A percentile compares a stretch with the other conserved stretches of the same genome.
These are phyloP conservation scores for Protophormia terraenovae DNA, from an alignment of 2,888 invertebrate genomes.

Conservation along the genomic window DNA sequence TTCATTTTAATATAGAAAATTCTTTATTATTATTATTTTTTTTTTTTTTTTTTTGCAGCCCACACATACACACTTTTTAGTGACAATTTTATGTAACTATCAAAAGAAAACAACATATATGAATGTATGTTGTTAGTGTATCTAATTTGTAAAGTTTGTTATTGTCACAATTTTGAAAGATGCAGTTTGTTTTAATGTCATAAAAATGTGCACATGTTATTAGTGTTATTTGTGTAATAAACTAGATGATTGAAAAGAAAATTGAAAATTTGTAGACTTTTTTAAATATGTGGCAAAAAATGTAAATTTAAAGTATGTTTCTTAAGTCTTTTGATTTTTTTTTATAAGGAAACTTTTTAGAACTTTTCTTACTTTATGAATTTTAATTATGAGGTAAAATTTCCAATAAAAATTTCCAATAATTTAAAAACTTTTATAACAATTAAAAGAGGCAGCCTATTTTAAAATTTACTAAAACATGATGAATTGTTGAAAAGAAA, in stretches of 20 bases:
- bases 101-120: not conserved
- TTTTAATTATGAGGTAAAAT: too few species aligned
- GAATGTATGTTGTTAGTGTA: not conserved
- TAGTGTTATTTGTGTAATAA: not conserved
- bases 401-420: too few species aligned
- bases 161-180: slow-evolving; percentile 8
- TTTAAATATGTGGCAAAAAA: too few species aligned
- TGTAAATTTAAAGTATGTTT: too few species aligned
- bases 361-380: too few species aligned
- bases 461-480: too few species aligned
- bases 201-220: not conserved
- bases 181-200: slow-evolving; percentile 1
- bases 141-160: not conserved
- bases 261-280: not conserved
- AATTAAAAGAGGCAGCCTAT: too few species aligned
- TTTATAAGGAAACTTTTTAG: too few species aligned
- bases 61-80: slow-evolving; percentile 13
- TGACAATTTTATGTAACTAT: not conserved
- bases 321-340: not conserved
- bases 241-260: too few species aligned
- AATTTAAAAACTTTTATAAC: too few species aligned
- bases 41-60: not conserved
- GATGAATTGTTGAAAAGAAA: too few species aligned
- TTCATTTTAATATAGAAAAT: not conserved
- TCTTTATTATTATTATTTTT: not conserved